These are phyloP conservation scores for Chloroceryle amazona DNA, from an alignment of 2,797 vertebrate species.

Conservation along the genomic window DNA sequence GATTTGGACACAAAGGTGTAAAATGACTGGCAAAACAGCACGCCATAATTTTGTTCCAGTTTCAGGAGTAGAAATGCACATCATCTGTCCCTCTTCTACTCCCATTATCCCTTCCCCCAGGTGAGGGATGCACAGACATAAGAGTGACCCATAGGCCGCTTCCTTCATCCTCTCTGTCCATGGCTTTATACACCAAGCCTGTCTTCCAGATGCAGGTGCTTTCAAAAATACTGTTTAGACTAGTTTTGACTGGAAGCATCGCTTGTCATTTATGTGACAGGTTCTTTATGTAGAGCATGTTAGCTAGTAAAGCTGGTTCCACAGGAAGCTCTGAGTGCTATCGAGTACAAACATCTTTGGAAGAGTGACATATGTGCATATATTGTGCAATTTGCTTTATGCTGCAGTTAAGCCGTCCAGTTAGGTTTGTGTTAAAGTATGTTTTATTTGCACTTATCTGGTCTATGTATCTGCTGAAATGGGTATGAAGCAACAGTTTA, in stretches of 20 bases:
- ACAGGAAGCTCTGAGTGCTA: neutral
- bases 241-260: neutral
- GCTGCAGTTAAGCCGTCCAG: neutral
- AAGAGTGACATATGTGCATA: neutral
- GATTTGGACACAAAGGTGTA: neutral
- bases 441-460: neutral
- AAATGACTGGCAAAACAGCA: neutral
- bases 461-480: neutral
- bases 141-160: neutral
- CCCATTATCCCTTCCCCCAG: neutral
- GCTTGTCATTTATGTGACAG: neutral
- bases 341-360: neutral
- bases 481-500: neutral
- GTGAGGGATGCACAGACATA: neutral
- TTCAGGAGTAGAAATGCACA: neutral
- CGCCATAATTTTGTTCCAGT: neutral
- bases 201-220: neutral
- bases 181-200: neutral
- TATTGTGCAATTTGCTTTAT: neutral
- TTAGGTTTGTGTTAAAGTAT: neutral
- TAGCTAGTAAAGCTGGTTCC: neutral
- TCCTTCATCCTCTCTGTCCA: neutral
- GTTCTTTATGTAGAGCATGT: neutral
- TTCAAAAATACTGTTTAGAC: neutral
- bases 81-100: neutral